phyloP scores from a whole-genome alignment of 2,113 vertebrate species.

The Isurus oxyrinchus region DNA sequence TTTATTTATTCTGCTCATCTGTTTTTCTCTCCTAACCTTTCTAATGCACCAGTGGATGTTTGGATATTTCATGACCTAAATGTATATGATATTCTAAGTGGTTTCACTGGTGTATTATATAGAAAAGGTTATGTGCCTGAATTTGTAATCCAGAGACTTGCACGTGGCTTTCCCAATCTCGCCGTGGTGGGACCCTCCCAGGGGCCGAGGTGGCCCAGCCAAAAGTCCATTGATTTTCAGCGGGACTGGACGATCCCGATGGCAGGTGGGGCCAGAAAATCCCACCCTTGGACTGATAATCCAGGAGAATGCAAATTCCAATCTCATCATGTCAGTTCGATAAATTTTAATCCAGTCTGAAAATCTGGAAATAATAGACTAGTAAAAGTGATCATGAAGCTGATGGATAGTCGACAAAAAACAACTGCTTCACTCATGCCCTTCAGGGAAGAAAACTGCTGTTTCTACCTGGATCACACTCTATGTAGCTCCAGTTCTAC shows the following conservation, averaged over 20 bases:
- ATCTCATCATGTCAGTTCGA: background rate
- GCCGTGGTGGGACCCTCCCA: too few relatives aligned
- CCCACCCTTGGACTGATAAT: too few relatives aligned
- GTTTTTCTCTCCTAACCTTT: background rate
- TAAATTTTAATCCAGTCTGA: background rate
- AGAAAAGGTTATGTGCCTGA: background rate
- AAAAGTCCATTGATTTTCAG: too few relatives aligned
- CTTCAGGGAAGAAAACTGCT: background rate
- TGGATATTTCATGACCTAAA: background rate
- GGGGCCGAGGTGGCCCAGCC: too few relatives aligned
- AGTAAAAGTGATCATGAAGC: background rate
- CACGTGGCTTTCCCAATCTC: too few relatives aligned
- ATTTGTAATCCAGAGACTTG: background rate
- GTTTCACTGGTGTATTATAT: background rate
- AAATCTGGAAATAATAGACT: background rate
- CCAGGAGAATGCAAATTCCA: background rate
- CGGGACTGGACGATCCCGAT: too few relatives aligned
- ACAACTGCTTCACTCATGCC: background rate
- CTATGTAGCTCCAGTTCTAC: background rate
- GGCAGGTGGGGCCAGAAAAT: too few relatives aligned
- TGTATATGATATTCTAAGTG: background rate
- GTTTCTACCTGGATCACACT: background rate
- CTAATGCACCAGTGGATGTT: background rate
- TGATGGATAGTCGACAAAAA: background rate
- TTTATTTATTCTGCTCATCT: background rate